Evolutionary conservation across 2,113 vertebrate species (phyloP), one percentile per base, ranked within the genome.

Genomic region (Tricholaema leucomelas): DNA sequence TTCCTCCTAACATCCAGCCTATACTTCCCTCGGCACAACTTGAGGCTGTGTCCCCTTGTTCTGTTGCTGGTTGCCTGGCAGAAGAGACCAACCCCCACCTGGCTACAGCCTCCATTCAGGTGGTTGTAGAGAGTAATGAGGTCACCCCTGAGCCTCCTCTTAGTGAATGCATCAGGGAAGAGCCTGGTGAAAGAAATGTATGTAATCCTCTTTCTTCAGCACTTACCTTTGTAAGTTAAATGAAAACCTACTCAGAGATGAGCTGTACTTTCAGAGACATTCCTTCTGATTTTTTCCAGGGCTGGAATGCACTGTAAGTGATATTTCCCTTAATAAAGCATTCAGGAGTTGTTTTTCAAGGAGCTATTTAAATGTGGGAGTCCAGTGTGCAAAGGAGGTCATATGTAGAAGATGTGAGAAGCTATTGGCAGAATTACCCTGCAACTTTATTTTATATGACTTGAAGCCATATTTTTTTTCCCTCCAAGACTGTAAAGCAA

Each of bases 241-340:
- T 1, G 4, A 77, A 2, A 33, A 61, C 28, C 48, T 67, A 60
- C 9, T n/a, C 14, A 44, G 50, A 94, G 67, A 76, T 66, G 54
- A 91, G 17, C 44, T 84, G 8, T 56, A 36, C 46, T 83, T 90
- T 90, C 73, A 88, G 76, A 88, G 30, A 42, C 28, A 46, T 50
- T 88, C 24, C 11, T 30, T 67, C 7, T 64, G 42, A 48, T 0
- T 83, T 92, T 90, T 90, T 88, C 70, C 50, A 42, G 19, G 36
- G 6, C 8, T 90, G 54, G 58, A 83, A 88, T 67, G 24, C 54
- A 61, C 23, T 64, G 38, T 73, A 67, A 80, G 17, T 52, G 73
- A 25, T 90, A 58, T 88, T 94, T 92, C 72, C 69, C 55, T 91
- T 91, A 60, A 58, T 61, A 85, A 85, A 83, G 30, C 23, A 28